A percentile compares a stretch with the other conserved stretches of the same genome.
Evolutionary conservation across 1,140 invertebrate genomes (phyloP).

Genomic region (Octopus sinensis): DNA sequence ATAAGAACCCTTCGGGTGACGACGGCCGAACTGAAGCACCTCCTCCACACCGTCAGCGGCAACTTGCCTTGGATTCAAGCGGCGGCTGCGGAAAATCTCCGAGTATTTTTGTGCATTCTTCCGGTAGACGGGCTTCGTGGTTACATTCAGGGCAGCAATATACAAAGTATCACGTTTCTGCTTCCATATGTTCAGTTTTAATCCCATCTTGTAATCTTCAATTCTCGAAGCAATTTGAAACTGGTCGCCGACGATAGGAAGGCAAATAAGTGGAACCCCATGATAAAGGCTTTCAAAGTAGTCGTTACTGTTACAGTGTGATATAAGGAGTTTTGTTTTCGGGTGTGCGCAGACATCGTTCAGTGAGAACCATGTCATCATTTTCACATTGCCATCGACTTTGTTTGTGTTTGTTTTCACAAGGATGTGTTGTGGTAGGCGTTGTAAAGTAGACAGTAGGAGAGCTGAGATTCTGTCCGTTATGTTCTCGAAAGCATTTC

Average conservation of each 20-base stretch:
- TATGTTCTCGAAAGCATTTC: constrained; percentile 9
- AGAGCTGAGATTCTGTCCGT: constrained; percentile 1
- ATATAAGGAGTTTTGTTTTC: constrained; percentile 11
- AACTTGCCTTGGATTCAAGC: background rate
- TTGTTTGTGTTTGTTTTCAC: background rate
- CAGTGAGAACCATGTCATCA: constrained; percentile 23
- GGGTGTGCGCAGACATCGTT: constrained; percentile 25
- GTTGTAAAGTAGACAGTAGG: constrained; percentile 10
- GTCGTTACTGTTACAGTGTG: constrained; percentile 29
- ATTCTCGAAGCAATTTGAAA: constrained; percentile 50
- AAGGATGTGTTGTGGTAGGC: constrained; percentile 9
- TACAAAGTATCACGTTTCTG: background rate
- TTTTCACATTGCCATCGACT: constrained; percentile 13
- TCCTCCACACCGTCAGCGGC: background rate
- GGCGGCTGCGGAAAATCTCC: background rate
- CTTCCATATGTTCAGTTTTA: background rate
- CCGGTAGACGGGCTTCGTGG: background rate
- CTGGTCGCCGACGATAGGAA: constrained; percentile 73
- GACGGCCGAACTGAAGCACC: background rate
- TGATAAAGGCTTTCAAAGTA: constrained; percentile 37
- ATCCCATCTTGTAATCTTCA: background rate
- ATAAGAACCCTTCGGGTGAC: background rate
- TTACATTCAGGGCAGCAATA: background rate
- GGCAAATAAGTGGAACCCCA: constrained; percentile 59
- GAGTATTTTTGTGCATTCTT: background rate